These are phyloP conservation scores for Xiphias gladius DNA, from an alignment of 2,113 vertebrate genomes.

Conservation along the genomic window DNA sequence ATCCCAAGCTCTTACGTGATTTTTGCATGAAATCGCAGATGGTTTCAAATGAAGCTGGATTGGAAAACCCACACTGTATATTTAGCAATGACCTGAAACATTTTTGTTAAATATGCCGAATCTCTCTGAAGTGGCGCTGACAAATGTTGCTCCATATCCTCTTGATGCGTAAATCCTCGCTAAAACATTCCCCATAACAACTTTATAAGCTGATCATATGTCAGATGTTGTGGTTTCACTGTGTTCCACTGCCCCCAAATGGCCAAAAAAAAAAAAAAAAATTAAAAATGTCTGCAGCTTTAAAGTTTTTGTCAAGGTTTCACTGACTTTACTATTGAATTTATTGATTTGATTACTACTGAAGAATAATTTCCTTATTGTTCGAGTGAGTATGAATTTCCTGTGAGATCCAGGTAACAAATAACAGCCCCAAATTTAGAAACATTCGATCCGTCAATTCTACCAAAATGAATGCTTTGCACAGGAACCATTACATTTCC, in stretches of 20 bases:
- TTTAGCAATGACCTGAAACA: neutral
- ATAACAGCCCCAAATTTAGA: neutral
- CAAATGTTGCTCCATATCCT: too few relatives aligned
- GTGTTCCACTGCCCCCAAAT: neutral
- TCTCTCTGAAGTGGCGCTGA: too few relatives aligned
- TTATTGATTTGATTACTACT: too few relatives aligned
- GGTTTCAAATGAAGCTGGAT: too few relatives aligned
- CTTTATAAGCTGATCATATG: too few relatives aligned
- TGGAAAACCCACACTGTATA: neutral
- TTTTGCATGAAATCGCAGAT: too few relatives aligned
- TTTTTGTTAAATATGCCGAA: too few relatives aligned
- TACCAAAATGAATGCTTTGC: neutral
- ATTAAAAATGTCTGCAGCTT: neutral
- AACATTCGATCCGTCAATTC: neutral
- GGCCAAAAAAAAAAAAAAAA: conserved; percentile 11
- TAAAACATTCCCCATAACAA: too few relatives aligned
- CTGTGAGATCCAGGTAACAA: neutral
- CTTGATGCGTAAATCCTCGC: too few relatives aligned
- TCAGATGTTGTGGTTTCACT: neutral
- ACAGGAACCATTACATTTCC: neutral
- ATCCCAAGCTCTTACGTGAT: too few relatives aligned
- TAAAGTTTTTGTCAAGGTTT: neutral
- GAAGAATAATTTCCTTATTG: neutral
- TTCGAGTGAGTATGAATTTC: neutral
- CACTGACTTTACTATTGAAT: neutral